Evolutionary conservation across 1,140 invertebrate genomes (phyloP).

Genomic region (Campoletis sonorensis): DNA sequence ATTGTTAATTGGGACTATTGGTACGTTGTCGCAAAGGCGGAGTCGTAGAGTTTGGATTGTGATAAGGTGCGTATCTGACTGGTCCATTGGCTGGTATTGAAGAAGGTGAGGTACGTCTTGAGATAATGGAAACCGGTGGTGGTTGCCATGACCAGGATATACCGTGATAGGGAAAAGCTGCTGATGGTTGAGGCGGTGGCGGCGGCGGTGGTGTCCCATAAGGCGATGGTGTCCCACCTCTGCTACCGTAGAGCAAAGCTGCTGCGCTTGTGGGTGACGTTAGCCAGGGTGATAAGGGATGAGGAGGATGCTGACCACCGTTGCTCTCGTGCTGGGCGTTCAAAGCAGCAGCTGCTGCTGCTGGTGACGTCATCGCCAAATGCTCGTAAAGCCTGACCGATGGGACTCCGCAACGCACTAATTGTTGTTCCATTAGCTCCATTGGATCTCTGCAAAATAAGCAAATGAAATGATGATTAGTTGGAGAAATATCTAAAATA

Average conservation of each 20-base stretch:
- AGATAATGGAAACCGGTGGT: constrained; percentile 66
- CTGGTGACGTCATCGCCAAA: constrained; percentile 69
- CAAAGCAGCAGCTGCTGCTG: constrained; percentile 58
- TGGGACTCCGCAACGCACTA: constrained; percentile 74
- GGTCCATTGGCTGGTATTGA: constrained; percentile 54
- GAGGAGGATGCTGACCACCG: constrained; percentile 54
- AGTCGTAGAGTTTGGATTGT: constrained; percentile 64
- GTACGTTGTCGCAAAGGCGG: constrained; percentile 66
- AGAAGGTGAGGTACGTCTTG: constrained; percentile 70
- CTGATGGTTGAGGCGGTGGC: constrained; percentile 40
- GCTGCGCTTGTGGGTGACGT: constrained; percentile 57
- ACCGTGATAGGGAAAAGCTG: constrained; percentile 66
- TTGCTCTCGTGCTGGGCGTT: constrained; percentile 54
- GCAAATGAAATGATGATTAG: background rate
- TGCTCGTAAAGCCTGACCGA: constrained; percentile 73
- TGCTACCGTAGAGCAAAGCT: constrained; percentile 62
- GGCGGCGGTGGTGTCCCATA: constrained; percentile 57
- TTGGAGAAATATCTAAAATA: too few species aligned
- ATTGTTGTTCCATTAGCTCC: constrained; percentile 75
- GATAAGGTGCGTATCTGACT: constrained; percentile 73
- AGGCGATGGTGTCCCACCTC: constrained; percentile 65
- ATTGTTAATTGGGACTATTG: constrained; percentile 70
- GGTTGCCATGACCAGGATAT: constrained; percentile 74
- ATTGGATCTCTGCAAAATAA: constrained; percentile 72
- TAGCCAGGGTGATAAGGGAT: constrained; percentile 62